phyloP scores from a whole-genome alignment of 2,888 invertebrate genomes.

The Chironomus riparius region DNA sequence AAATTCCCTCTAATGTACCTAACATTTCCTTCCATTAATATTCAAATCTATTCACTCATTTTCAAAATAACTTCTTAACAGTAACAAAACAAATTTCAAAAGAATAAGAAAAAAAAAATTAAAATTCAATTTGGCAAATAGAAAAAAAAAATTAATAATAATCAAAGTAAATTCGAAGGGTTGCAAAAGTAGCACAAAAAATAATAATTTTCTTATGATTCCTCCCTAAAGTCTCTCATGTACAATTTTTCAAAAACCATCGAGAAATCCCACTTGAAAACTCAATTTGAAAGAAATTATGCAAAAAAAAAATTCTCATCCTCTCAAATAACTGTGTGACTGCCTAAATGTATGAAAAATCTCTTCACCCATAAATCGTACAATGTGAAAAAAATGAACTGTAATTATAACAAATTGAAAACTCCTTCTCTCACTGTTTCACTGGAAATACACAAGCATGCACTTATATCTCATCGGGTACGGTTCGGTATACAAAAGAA shows the following conservation, averaged over 20 bases:
- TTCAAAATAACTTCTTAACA: too few relatives aligned
- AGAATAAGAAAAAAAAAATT: too few relatives aligned
- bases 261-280: conserved; percentile 6
- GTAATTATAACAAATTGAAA: conserved; percentile 23
- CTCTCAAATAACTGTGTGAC: background rate
- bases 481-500: background rate
- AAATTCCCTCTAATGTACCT: too few relatives aligned
- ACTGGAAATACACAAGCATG: background rate
- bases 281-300: conserved; percentile 18
- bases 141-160: background rate
- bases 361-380: conserved; percentile 1
- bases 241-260: background rate
- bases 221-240: background rate
- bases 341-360: too few relatives aligned
- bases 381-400: conserved; percentile 16
- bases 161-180: background rate
- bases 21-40: too few relatives aligned
- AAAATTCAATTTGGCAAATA: too few relatives aligned
- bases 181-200: background rate
- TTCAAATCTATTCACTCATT: too few relatives aligned
- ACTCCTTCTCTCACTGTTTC: background rate
- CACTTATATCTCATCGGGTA: background rate
- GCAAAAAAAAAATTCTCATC: background rate
- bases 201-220: background rate
- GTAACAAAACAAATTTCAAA: too few relatives aligned